Evolutionary conservation across 2,888 invertebrate species (phyloP), one percentile per base, ranked within the genome.

Genomic region (Pheosia gnoma): DNA sequence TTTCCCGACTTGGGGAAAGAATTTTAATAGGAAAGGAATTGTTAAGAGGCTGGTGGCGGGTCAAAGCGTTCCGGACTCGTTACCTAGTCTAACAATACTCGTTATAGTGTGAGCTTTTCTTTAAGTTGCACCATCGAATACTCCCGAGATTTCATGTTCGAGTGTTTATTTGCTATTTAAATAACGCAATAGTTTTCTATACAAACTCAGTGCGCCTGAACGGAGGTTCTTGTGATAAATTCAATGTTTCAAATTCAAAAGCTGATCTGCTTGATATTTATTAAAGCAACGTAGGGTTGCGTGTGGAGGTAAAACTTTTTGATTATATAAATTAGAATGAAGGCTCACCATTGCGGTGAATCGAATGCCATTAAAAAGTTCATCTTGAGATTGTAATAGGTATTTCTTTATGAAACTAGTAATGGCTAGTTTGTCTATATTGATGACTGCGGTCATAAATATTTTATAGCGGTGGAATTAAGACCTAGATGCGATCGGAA

Each of bases 11-110:
- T 83, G 76, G 75, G 79, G 74, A 81, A 89, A 89, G 87, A 89
- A 90, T 91, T 90, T 90, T 87, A 89, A 90, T 88, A 88, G 87
- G 80, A 84, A 83, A 86, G 84, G 84, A 87, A 87, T 87, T 83
- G 83, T 81, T 82, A 80, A 83, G 82, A 80, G 79, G 75, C 72
- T 74, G 78, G 74, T 77, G 79, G 75, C 70, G 74, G 87, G 83
- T 87, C 87, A 87, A 89, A 90, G 88, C 86, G 83, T 86, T 87
- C 83, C 85, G 67, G 72, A 58, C 69, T 72, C 66, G 65, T 72
- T 67, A 68, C 75, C 25, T 25, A 25, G 25, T 75, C 77, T 79
- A 85, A 86, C 85, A 84, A 84, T 84, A 84, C 82, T 86, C 80
- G 83, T 83, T 78, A 75, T 69, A 77, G 77, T 78, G 79, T 81